phyloP scores from a whole-genome alignment of 2,888 invertebrate genomes.

The Melipona bicolor region DNA sequence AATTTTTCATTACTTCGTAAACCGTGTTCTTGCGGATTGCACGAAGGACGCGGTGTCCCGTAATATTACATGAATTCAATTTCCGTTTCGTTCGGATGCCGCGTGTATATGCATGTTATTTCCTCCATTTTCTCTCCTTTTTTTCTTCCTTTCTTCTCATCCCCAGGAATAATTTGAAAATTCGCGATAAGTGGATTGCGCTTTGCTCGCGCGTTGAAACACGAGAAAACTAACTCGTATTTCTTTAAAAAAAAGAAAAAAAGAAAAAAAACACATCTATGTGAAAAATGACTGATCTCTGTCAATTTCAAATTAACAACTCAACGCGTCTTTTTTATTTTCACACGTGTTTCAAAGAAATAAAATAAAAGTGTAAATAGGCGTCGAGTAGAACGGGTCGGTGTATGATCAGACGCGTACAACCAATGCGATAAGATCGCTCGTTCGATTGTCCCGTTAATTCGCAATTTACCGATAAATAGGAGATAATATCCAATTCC shows the following conservation, averaged over 20 bases:
- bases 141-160: neutral
- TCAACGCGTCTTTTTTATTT: too few relatives aligned
- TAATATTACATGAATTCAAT: slow-evolving; percentile 33
- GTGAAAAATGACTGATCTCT: too few relatives aligned
- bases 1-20: slow-evolving; percentile 48
- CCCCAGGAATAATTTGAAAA: neutral
- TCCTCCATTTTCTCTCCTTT: neutral
- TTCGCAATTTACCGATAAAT: neutral
- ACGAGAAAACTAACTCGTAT: too few relatives aligned
- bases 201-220: neutral
- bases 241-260: too few relatives aligned
- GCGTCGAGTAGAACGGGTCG: neutral
- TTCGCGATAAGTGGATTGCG: neutral
- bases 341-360: too few relatives aligned
- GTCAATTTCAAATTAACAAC: too few relatives aligned
- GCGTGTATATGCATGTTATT: too few relatives aligned
- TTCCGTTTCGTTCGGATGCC: neutral
- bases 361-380: neutral
- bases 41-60: slow-evolving; percentile 11
- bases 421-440: neutral
- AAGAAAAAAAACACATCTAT: too few relatives aligned
- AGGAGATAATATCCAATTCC: neutral
- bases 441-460: neutral
- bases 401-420: neutral
- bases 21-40: slow-evolving; percentile 17